Evolutionary conservation across 2,113 vertebrate genomes (phyloP).

Genomic region (Rhinopithecus roxellana): DNA sequence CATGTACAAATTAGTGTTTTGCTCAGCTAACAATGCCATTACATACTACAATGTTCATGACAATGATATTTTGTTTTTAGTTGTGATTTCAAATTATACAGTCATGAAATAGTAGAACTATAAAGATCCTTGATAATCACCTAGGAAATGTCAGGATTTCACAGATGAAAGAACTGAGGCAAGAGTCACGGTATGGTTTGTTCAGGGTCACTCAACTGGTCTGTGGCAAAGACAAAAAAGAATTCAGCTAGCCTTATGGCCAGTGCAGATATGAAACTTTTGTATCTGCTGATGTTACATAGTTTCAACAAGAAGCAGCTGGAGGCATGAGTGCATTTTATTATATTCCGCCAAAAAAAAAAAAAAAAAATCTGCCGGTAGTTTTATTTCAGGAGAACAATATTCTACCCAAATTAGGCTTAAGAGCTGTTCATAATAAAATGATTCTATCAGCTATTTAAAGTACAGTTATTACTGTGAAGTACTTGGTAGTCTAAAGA

Average conservation of each 20-base stretch:
- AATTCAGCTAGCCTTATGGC: not conserved
- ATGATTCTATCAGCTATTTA: conserved; percentile 62
- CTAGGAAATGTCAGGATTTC: not conserved
- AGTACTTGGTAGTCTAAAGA: conserved; percentile 48
- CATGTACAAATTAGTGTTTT: not conserved
- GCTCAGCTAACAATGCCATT: not conserved
- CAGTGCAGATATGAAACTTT: conserved; percentile 34
- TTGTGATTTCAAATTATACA: not conserved
- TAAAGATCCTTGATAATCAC: not conserved
- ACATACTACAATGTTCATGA: not conserved
- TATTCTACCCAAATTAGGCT: conserved; percentile 59
- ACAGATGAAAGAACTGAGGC: not conserved
- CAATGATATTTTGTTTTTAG: not conserved
- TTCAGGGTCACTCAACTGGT: not conserved
- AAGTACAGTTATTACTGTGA: conserved; percentile 59
- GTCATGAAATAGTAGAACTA: not conserved
- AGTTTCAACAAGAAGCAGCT: conserved; percentile 29
- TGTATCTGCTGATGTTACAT: not conserved
- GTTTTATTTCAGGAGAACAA: conserved; percentile 53
- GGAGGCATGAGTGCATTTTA: conserved; percentile 5
- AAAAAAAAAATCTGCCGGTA: conserved; percentile 1
- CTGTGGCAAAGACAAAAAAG: conserved; percentile 50
- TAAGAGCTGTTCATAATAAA: conserved; percentile 60
- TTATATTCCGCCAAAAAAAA: conserved; percentile 46
- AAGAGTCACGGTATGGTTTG: not conserved